phyloP scores from a whole-genome alignment of 2,113 vertebrate genomes.

The Podarcis muralis region DNA sequence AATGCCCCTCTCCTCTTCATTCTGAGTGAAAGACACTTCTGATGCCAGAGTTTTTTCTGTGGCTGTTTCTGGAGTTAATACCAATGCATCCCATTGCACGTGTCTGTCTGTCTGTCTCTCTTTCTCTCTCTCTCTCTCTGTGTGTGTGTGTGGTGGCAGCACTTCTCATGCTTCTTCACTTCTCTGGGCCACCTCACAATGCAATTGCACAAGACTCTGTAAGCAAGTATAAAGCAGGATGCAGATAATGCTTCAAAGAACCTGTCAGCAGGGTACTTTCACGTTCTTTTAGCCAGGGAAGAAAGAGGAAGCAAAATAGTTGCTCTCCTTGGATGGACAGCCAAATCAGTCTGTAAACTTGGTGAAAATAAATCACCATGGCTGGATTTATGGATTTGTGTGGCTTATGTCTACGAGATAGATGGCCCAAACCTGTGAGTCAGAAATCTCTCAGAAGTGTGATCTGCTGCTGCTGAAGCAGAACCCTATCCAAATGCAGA shows the following conservation, averaged over 20 bases:
- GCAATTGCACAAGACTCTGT: neutral
- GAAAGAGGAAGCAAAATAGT: rapidly evolving
- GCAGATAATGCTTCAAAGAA: neutral
- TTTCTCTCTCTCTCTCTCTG: too few relatives aligned
- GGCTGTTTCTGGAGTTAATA: neutral
- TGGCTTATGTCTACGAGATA: neutral
- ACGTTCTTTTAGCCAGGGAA: neutral
- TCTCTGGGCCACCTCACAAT: neutral
- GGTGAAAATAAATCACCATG: neutral
- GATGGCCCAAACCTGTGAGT: neutral
- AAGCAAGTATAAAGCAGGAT: neutral
- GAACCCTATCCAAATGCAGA: neutral
- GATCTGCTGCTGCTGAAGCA: neutral
- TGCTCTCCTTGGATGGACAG: neutral
- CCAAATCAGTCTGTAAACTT: neutral
- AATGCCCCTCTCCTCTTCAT: neutral
- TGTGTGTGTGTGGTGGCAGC: neutral
- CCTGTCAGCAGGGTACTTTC: neutral
- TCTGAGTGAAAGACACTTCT: neutral
- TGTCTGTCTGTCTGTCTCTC: too few relatives aligned
- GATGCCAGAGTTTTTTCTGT: neutral
- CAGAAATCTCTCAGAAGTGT: neutral
- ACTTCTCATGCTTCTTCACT: neutral
- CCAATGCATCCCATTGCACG: neutral
- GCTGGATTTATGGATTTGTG: neutral